Conservation (phyloP, 2,113 vertebrate genomes). For the Acanthisitta chloris region DNA sequence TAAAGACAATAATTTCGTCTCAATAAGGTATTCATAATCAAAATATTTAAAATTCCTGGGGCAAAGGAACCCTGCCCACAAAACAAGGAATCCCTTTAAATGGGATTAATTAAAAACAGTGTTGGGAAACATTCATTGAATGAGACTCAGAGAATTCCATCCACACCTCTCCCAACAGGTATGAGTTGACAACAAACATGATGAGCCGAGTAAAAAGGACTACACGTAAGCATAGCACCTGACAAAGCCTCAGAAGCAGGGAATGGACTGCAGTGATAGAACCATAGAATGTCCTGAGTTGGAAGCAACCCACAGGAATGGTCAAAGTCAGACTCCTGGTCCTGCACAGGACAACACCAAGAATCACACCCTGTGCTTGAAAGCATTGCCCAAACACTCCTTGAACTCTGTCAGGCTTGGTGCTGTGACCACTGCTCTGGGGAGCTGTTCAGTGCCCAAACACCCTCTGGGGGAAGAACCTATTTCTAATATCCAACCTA, state of each 20-base stretch:
- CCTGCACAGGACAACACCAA: neutral
- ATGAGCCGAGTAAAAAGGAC: neutral
- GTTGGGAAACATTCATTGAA: neutral
- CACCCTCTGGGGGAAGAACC: neutral
- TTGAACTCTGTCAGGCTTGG: neutral
- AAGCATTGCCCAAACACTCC: neutral
- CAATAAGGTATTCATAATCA: neutral
- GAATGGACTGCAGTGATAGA: neutral
- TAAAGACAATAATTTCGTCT: neutral
- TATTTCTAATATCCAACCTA: neutral
- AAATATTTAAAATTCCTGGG: constrained; percentile 21
- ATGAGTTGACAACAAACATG: neutral
- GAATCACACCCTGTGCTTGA: neutral
- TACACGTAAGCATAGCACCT: neutral
- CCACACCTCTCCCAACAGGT: constrained; percentile 19
- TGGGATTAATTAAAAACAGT: constrained; percentile 8
- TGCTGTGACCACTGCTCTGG: neutral
- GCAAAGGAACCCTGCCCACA: neutral
- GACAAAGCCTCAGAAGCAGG: neutral
- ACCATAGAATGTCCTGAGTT: neutral
- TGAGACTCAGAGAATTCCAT: neutral
- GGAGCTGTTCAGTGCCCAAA: neutral
- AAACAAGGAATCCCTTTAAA: constrained; percentile 22
- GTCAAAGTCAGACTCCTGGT: neutral
- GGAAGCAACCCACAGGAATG: neutral